Percentiles rank a stretch among this genome's conserved stretches.
Conservation (phyloP, 1,140 invertebrate species). For the Zaprionus inermis region DNA sequence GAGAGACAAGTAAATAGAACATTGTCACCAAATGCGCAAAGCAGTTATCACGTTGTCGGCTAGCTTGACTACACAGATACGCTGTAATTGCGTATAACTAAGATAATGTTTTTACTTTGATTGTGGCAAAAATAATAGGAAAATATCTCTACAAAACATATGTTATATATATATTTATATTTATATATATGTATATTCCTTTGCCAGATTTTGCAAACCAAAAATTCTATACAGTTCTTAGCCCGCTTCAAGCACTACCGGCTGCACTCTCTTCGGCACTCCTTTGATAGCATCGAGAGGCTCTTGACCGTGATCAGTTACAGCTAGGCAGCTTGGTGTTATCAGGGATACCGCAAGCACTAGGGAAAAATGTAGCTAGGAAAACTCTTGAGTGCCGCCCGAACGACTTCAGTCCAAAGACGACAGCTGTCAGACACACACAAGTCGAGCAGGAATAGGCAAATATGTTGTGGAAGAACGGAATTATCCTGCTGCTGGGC, state of each 20-base stretch:
- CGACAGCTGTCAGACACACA: conserved; percentile 21
- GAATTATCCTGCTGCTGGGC: conserved; percentile 40
- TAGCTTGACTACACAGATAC: conserved; percentile 13
- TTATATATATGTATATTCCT: background rate
- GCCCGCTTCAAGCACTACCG: background rate
- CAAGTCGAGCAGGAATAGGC: background rate
- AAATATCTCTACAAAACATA: background rate
- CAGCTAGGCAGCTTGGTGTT: background rate
- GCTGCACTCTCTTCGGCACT: background rate
- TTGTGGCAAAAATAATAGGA: background rate
- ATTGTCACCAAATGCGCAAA: conserved; percentile 4
- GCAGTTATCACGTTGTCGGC: conserved; percentile 2
- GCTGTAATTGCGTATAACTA: background rate
- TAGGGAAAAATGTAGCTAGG: conserved; percentile 12
- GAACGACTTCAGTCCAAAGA: conserved; percentile 6
- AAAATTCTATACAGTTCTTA: background rate
- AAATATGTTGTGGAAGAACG: conserved; percentile 18
- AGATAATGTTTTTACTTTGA: background rate
- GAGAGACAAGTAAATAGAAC: conserved; percentile 38
- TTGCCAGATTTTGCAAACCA: background rate
- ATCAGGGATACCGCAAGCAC: conserved; percentile 4
- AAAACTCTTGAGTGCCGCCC: conserved; percentile 25
- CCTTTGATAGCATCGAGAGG: background rate
- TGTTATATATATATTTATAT: background rate
- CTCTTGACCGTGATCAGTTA: background rate